Evolutionary conservation across 2,797 vertebrate genomes (phyloP), one percentile per base, ranked within the genome.

Genomic region (Rhinophrynus dorsalis): DNA sequence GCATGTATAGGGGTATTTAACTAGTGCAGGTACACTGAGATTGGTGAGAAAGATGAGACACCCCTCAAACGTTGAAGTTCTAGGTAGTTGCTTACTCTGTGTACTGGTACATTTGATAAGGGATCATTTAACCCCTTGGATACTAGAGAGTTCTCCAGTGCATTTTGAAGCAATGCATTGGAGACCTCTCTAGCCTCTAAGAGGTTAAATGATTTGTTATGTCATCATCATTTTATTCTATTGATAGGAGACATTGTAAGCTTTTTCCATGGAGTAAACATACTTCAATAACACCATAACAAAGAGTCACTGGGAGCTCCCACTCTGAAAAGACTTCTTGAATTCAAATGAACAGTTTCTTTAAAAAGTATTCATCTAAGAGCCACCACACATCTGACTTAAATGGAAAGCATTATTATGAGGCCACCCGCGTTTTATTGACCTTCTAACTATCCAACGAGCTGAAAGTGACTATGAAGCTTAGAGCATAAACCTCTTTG

Each of bases 351-450:
- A 64, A 72, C 69, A 72, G 61, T 65, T 65, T 73, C 74, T 44
- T 44, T 76, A 75, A 78, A 54, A 69, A 78, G 68, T 62, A 58
- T 72, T n/a, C 27, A 74, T 52, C 40, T 42, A 74, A 74, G 73
- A 80, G 74, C 4, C 11, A 75, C 74, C 78, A 84, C 55, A 68
- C 17, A 38, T 30, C 67, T n/a, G 63, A 30, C 72, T 82, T 74
- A 76, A 80, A 66, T 23, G 42, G 76, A 79, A 42, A 52, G 60
- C 71, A 71, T 82, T 81, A 78, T 57, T 74, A 83, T 79, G 74
- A 55, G 86, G 81, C 88, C 90, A 90, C 85, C 79, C 82, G 80
- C 79, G 71, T 81, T 87, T 88, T 84, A 85, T 84, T 88, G 84
- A 88, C 73, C 77, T 86, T 58, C 45, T 78, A 87, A 82, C 78